Evolutionary conservation across 1,140 invertebrate species (phyloP).

Genomic region (Megalonaias nervosa): DNA sequence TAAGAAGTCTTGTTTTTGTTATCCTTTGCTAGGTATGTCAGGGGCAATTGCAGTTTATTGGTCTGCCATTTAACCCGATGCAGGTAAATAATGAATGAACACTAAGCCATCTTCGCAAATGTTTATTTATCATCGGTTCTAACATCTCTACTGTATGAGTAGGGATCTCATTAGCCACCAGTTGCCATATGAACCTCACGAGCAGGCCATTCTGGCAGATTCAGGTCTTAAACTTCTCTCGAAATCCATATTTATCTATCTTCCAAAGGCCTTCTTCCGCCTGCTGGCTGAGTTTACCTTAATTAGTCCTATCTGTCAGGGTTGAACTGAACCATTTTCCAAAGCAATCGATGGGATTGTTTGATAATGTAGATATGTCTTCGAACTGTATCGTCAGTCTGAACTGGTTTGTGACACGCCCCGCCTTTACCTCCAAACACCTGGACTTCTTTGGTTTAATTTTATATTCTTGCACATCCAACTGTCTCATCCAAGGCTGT

Average conservation of each 20-base stretch:
- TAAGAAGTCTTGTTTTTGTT: slow-evolving; percentile 12
- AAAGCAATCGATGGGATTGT: not conserved
- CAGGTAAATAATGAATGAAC: no score
- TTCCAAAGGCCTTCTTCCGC: not conserved
- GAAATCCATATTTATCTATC: slow-evolving; percentile 4
- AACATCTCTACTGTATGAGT: not conserved
- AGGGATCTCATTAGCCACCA: slow-evolving; percentile 10
- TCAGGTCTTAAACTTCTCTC: slow-evolving; percentile 27
- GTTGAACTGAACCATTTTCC: no score
- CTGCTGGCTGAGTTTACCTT: not conserved
- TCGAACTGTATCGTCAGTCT: slow-evolving; percentile 2
- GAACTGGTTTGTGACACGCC: no score
- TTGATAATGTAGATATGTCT: not conserved
- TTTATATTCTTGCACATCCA: slow-evolving; percentile 21
- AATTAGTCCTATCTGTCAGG: no score
- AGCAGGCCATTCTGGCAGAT: slow-evolving; percentile 16
- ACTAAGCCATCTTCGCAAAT: no score
- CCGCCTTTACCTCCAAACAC: no score
- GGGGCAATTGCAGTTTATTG: slow-evolving; percentile 15
- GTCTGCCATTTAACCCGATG: not conserved
- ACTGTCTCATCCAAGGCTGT: slow-evolving; percentile 3
- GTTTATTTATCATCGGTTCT: no score
- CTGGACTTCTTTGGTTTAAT: slow-evolving; percentile 24
- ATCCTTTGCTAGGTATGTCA: slow-evolving; percentile 5
- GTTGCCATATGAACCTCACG: slow-evolving; percentile 10